Base-by-base conservation (phyloP, 2,113 vertebrate species). In the Tragelaphus buxtoni region DNA sequence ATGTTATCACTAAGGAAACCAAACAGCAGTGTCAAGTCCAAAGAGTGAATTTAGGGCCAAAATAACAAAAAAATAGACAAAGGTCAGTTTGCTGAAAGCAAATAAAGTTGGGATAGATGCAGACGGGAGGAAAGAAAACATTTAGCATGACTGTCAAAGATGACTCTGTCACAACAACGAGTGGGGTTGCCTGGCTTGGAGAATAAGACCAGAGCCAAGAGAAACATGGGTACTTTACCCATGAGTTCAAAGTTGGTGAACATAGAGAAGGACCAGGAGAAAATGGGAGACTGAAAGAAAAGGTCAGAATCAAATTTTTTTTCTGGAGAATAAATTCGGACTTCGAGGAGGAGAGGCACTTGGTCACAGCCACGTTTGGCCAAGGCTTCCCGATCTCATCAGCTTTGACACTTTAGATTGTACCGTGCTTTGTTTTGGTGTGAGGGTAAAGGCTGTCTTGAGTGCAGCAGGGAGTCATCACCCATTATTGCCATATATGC, bases 21-120 rank as follows among this genome's bases (percentile, higher is more conserved):
- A 74, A 76, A 35, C 35, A 56, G 42, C 45, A 91, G 47, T 28
- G 26, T 3, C 39, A 60, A 63, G 18, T 17, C 10, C 24, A 49
- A 65, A 55, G 24, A 63, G 17, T n/a, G 20, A 49, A 82, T 49
- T 9, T 28, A 88, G 39, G 60, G 14, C 6, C 45, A 22, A 22
- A n/a, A 91, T 51, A 53, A 88, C 69, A 42, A 28, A 92, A 58
- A 92, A 35, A 39, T 30, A 51, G 65, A 7, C 45, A 84, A 51
- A 39, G 6, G 13, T 65, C 56, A 26, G n/a, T 7, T 20, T 47
- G 42, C 32, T 45, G 39, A 91, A 95, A 55, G 49, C 56, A 82
- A 95, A 51, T 13, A 26, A 32, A 60, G 45, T 14, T 10, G 28
- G 7, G 22, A 58, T 84, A 14, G 10, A 24, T 58, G 30, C 13